Evolutionary conservation across 2,113 vertebrate species (phyloP).

Genomic region (Corapipo altera): DNA sequence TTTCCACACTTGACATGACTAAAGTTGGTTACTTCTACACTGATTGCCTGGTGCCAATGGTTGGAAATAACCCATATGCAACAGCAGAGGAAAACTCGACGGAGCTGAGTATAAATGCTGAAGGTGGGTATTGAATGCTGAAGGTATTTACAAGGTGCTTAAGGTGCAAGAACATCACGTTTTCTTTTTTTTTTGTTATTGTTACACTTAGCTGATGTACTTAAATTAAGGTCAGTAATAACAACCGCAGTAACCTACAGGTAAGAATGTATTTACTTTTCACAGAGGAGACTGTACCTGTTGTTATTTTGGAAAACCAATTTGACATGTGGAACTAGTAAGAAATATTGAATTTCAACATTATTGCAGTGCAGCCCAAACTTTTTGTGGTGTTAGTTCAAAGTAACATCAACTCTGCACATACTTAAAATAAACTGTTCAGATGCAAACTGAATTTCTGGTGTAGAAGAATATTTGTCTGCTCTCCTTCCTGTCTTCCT

Average conservation of each 20-base stretch:
- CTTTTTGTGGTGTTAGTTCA: not conserved
- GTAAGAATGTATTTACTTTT: not conserved
- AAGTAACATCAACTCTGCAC: not conserved
- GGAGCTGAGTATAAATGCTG: constrained; percentile 87
- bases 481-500: not conserved
- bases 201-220: not conserved
- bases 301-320: not conserved
- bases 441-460: not conserved
- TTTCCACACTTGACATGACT: constrained; percentile 86
- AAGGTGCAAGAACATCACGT: not conserved
- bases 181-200: not conserved
- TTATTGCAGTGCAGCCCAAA: not conserved
- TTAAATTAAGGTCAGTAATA: not conserved
- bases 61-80: constrained; percentile 91
- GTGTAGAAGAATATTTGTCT: not conserved
- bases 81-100: constrained; percentile 76
- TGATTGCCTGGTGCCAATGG: constrained; percentile 91
- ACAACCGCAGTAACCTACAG: not conserved
- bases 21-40: constrained; percentile 91
- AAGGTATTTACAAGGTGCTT: not conserved
- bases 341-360: not conserved
- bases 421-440: not conserved
- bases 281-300: not conserved
- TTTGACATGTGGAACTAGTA: not conserved
- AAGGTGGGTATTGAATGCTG: constrained; percentile 78